Evolutionary conservation across 2,797 vertebrate species (phyloP), one percentile per base, ranked within the genome.

Genomic region (Sphenopsis melanotis): DNA sequence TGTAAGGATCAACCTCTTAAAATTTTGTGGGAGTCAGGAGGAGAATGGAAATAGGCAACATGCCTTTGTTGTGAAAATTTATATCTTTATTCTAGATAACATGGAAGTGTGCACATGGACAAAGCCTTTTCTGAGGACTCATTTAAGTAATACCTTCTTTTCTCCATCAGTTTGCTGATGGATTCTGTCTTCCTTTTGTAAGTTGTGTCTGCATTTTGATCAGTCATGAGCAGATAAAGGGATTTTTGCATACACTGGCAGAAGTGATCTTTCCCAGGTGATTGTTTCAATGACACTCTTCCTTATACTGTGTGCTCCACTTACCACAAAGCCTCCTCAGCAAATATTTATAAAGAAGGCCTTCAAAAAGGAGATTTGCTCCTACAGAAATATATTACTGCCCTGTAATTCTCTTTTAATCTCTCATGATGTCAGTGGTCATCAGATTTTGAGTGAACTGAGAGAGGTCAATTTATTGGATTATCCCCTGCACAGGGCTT

Each of bases 361-460:
- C 81, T 92, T 93, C 52, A 82, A 87, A 90, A 87, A 93, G 86
- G 78, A 90, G 85, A 69, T 94, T 92, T 87, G 22, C 53, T 90
- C 55, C 52, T 86, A 87, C 57, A 66, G 39, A 83, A 83, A 93
- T 89, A 83, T 47, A 85, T 86, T 87, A 46, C 84, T 88, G 32
- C 83, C 47, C 61, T 83, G 64, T 91, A 87, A 89, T 90, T 94
- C 71, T 95, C 69, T 75, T 90, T 81, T 93, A 88, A 95, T 91
- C 84, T 93, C 69, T 87, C 71, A 27, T 75, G 57, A 89, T 93
- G 89, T 89, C 87, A 87, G 55, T 50, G 34, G 49, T 90, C 89
- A 87, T 93, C 89, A 96, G 87, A 90, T 95, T 95, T 80, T 71
- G 83, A 94, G 46, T 91, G 92, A 89, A 89, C 50, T 24, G 79